Conservation (phyloP, 2,888 invertebrate genomes). For the Himalopsyche japonica region DNA sequence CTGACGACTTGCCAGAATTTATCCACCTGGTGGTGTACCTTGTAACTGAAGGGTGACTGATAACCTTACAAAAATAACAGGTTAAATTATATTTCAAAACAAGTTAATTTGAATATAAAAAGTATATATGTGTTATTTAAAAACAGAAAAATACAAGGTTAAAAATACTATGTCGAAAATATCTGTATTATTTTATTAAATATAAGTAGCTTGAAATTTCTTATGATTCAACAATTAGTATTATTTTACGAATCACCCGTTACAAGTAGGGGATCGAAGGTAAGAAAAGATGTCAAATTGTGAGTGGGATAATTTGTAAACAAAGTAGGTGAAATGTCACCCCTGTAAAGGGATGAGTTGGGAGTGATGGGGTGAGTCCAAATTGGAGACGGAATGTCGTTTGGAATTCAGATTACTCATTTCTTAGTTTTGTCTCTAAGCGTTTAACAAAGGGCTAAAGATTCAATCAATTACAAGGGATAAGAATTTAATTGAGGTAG, state of each 20-base stretch:
- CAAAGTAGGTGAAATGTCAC: background rate
- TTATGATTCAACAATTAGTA: too few species aligned
- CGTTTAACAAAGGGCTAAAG: background rate
- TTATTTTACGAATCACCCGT: background rate
- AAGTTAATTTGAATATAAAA: background rate
- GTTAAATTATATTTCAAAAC: background rate
- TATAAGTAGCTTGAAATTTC: too few species aligned
- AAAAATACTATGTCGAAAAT: too few species aligned
- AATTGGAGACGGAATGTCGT: background rate
- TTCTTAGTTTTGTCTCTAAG: background rate
- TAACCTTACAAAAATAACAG: background rate
- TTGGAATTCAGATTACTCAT: background rate
- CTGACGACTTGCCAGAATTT: constrained; percentile 21
- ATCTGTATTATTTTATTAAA: too few species aligned
- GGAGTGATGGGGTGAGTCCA: background rate
- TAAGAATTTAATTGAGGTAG: background rate
- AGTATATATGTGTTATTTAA: background rate
- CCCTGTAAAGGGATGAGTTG: background rate
- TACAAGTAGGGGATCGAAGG: background rate
- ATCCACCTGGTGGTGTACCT: background rate
- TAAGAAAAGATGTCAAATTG: background rate
- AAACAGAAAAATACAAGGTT: too few species aligned
- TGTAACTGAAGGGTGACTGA: background rate
- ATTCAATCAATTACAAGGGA: background rate
- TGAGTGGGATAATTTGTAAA: background rate